Conservation (phyloP, 2,113 vertebrate genomes). For the Percopsis transmontana region DNA sequence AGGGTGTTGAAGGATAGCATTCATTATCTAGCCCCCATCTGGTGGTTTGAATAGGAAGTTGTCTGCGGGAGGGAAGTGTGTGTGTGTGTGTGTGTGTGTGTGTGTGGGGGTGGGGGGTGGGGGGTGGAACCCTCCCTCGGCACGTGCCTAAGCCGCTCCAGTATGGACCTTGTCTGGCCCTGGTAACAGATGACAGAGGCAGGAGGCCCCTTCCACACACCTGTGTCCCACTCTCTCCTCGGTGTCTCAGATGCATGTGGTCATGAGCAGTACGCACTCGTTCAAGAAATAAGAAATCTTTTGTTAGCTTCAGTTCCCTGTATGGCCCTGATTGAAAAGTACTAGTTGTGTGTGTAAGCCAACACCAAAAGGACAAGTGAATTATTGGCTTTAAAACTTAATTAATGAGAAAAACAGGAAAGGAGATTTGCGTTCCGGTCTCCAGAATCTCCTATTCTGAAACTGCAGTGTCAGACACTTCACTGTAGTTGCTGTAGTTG, state of each 20-base stretch:
- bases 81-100: conserved; percentile 5
- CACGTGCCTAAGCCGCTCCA: conserved; percentile 70
- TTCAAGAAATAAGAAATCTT: not conserved
- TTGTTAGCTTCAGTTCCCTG: too few species aligned
- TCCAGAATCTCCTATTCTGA: conserved; percentile 7
- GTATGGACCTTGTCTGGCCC: conserved; percentile 50
- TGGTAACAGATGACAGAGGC: conserved; percentile 48
- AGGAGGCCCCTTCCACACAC: conserved; percentile 53
- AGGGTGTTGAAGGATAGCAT: conserved; percentile 60
- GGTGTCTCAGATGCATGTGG: conserved; percentile 16
- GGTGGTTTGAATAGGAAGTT: conserved; percentile 68
- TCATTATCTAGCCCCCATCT: conserved; percentile 78
- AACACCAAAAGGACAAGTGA: too few species aligned
- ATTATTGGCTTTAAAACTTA: too few species aligned
- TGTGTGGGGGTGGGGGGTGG: not conserved
- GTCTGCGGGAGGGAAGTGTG: conserved; percentile 30
- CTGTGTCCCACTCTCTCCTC: conserved; percentile 57
- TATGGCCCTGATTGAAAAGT: too few species aligned
- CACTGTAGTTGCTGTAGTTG: conserved; percentile 25
- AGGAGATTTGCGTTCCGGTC: not conserved
- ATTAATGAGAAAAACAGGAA: not conserved
- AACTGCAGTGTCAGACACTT: conserved; percentile 23
- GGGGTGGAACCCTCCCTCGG: conserved; percentile 57
- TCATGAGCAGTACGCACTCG: conserved; percentile 24
- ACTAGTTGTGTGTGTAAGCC: too few species aligned